Base-by-base conservation (phyloP, 2,797 vertebrate species). In the Myotis myotis region DNA sequence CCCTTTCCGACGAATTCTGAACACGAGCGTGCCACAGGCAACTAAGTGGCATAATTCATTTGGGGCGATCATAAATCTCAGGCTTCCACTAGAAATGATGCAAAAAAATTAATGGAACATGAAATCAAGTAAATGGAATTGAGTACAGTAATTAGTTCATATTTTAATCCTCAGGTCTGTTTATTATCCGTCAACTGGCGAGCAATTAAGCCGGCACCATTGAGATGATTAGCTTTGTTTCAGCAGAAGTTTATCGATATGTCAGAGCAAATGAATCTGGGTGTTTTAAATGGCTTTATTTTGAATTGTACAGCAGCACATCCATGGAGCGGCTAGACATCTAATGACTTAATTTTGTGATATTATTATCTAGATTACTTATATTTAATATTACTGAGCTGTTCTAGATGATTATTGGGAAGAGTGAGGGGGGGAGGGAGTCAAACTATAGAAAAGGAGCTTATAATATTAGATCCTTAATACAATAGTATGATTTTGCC, bases 91-190 rank as follows among this genome's bases (percentile, higher is more conserved):
- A 88, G 93, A 97, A 96, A 95, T 57, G 93, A 71, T 51, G 79
- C 81, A 92, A 97, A 97, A 75, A 95, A 95, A 95, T 96, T 96
- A 97, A 96, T 95, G 97, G 96, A 97, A 97, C 80, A 89, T 95
- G 92, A 96, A 98, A 97, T 96, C 94, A 97, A 97, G 88, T 93
- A 97, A 97, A 96, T 87, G 91, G 92, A 97, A 97, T 89, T 89
- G 49, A 96, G 75, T 94, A 93, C 41, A 93, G 97, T 96, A 98
- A 97, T 97, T 97, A 97, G 96, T 97, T 97, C 96, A 92, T 94
- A 89, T 97, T 98, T 97, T 97, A 96, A 97, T 96, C 92, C 94
- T 94, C 89, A 97, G 94, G 76, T 88, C 87, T 95, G 85, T 96
- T 97, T 96, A 94, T 97, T 97, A 97, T 76, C 95, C 38, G 23